A percentile compares a stretch with the other conserved stretches of the same genome.
phyloP scores from a whole-genome alignment of 1,140 invertebrate genomes.

The Adelges cooleyi region DNA sequence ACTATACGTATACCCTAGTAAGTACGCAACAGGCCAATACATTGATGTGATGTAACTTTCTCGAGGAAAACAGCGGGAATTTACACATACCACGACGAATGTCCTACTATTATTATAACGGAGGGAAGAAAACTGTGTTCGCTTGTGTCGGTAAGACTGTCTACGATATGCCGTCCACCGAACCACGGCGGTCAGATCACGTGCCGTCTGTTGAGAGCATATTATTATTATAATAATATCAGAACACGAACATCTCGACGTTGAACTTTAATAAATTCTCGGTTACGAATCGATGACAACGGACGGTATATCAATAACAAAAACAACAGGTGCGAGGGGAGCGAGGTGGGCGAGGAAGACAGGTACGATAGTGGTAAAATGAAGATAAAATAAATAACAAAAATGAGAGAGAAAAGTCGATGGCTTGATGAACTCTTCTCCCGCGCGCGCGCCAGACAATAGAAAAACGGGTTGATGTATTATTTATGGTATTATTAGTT shows the following conservation, averaged over 20 bases:
- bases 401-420: neutral
- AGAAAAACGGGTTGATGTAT: slow-evolving; percentile 1
- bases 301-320: neutral
- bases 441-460: neutral
- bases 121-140: too few species aligned
- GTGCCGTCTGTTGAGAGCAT: neutral
- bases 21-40: too few species aligned
- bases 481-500: neutral
- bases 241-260: neutral
- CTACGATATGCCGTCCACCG: too few species aligned
- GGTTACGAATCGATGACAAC: neutral
- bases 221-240: neutral
- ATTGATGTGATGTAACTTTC: too few species aligned
- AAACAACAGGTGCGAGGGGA: neutral
- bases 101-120: too few species aligned
- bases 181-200: too few species aligned
- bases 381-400: neutral
- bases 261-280: slow-evolving; percentile 8
- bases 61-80: too few species aligned
- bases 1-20: too few species aligned
- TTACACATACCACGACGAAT: too few species aligned
- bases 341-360: neutral
- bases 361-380: neutral
- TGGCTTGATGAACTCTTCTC: neutral
- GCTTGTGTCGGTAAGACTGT: too few species aligned